Evolutionary conservation across 2,113 vertebrate genomes (phyloP).

Genomic region (Proteles cristata): DNA sequence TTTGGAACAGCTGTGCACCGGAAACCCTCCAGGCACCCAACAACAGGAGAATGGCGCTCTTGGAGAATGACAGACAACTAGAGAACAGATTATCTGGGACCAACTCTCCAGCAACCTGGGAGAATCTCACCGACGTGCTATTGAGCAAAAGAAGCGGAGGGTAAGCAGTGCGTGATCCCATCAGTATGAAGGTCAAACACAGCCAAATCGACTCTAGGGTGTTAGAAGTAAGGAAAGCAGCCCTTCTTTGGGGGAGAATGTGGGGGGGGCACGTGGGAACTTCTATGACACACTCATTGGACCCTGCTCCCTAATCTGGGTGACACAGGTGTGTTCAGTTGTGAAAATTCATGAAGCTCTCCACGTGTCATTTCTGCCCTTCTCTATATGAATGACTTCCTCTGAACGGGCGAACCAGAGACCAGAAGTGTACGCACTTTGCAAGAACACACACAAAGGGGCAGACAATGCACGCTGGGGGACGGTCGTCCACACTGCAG

Average conservation of each 20-base stretch:
- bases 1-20: neutral
- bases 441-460: neutral
- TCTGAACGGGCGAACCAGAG: neutral
- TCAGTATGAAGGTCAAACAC: neutral
- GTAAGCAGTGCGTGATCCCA: fast-evolving
- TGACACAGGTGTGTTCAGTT: neutral
- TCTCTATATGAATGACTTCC: neutral
- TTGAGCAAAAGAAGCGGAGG: neutral
- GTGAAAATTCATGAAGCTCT: neutral
- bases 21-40: neutral
- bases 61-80: neutral
- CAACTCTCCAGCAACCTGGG: neutral
- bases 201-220: neutral
- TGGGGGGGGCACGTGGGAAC: neutral
- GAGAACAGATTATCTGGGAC: neutral
- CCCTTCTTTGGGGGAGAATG: no score
- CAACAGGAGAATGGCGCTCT: neutral
- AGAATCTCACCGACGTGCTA: neutral
- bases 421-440: neutral
- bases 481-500: neutral
- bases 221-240: neutral
- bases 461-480: neutral
- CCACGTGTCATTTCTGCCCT: neutral
- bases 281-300: neutral
- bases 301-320: neutral